phyloP scores from a whole-genome alignment of 2,888 invertebrate genomes.

The Ypsolopha sequella region DNA sequence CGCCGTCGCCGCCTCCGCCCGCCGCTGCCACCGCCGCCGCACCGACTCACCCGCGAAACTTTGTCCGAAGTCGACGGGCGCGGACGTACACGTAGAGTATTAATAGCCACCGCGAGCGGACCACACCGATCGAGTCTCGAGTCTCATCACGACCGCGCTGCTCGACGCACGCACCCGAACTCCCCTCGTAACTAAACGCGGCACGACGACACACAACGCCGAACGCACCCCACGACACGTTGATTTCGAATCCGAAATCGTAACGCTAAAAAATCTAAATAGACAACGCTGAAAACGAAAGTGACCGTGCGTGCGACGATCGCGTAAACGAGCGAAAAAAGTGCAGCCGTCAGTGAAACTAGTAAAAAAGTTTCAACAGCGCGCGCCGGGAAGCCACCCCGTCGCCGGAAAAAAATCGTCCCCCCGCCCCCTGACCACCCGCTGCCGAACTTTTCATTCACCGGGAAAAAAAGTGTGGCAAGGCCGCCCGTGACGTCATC shows the following conservation, averaged over 20 bases:
- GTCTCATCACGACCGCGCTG: conserved; percentile 35
- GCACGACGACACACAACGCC: conserved; percentile 7
- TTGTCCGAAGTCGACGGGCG: conserved; percentile 67
- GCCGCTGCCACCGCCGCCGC: conserved; percentile 55
- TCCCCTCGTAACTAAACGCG: conserved; percentile 8
- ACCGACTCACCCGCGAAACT: conserved; percentile 65
- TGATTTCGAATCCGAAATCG: conserved; percentile 9
- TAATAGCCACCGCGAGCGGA: conserved; percentile 50
- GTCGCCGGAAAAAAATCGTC: conserved; percentile 59
- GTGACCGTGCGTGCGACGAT: conserved; percentile 47
- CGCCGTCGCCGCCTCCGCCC: conserved; percentile 60
- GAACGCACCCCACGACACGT: conserved; percentile 5
- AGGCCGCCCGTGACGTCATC: conserved; percentile 69
- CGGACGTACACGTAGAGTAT: conserved; percentile 63
- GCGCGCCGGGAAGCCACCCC: conserved; percentile 60
- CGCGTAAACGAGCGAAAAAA: conserved; percentile 64
- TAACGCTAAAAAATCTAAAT: conserved; percentile 27
- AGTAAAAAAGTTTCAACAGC: conserved; percentile 65
- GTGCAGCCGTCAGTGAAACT: conserved; percentile 68
- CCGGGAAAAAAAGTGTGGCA: conserved; percentile 71
- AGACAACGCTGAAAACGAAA: conserved; percentile 24
- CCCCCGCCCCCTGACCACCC: conserved; percentile 62
- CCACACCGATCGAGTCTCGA: conserved; percentile 24
- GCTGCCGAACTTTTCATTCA: conserved; percentile 75
- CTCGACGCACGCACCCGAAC: conserved; percentile 42